phyloP scores from a whole-genome alignment of 1,140 invertebrate genomes.

The Aphis craccivora region DNA sequence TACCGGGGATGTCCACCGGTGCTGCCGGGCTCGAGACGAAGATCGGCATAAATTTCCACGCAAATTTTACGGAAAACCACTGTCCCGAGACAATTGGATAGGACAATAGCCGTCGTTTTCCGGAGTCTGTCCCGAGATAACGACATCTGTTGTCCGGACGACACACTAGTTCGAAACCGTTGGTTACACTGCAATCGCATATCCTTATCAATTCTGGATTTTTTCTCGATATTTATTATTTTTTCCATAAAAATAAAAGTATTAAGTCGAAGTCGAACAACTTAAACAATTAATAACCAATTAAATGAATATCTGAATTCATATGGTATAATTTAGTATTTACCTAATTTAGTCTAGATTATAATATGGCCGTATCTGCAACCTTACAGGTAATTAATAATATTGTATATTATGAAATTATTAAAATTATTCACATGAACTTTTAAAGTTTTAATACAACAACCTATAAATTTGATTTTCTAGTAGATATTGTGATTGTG shows the following conservation, averaged over 20 bases:
- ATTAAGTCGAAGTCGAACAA: background rate
- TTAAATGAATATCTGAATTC: background rate
- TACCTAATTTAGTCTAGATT: background rate
- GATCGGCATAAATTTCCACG: background rate
- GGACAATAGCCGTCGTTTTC: background rate
- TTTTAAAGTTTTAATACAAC: background rate
- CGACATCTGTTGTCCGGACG: background rate
- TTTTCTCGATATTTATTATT: background rate
- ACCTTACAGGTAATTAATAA: conserved; percentile 30
- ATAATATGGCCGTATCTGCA: conserved; percentile 41
- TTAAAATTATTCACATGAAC: background rate
- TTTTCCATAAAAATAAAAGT: background rate
- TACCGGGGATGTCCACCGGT: background rate
- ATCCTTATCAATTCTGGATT: conserved; percentile 27
- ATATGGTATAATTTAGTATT: no score
- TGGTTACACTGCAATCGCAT: background rate
- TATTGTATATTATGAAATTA: background rate
- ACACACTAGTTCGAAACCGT: background rate
- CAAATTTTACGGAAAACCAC: background rate
- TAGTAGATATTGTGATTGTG: background rate
- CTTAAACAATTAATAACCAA: background rate
- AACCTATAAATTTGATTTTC: background rate
- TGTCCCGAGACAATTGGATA: background rate
- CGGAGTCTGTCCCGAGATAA: background rate
- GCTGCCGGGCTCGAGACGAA: background rate